A percentile compares a stretch with the other conserved stretches of the same genome.
These are phyloP conservation scores for Metacarcinus magister DNA, from an alignment of 2,888 invertebrate species.

Conservation along the genomic window DNA sequence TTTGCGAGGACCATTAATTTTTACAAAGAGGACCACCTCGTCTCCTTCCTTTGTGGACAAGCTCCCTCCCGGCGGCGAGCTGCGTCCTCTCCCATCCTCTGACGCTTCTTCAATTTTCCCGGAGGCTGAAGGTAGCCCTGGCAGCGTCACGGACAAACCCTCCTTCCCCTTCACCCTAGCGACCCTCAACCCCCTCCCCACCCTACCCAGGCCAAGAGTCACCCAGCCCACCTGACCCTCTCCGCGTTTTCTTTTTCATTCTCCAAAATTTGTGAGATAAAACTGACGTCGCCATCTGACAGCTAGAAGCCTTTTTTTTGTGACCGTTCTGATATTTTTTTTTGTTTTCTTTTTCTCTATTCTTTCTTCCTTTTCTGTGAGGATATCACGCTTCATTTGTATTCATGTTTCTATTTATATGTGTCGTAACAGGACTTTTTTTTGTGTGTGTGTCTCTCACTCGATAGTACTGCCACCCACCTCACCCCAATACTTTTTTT, in stretches of 20 bases:
- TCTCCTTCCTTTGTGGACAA: neutral
- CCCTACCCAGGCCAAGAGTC: neutral
- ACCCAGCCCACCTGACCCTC: neutral
- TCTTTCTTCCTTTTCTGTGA: neutral
- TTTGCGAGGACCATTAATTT: constrained; percentile 9
- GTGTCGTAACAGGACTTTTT: neutral
- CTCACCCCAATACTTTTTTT: neutral
- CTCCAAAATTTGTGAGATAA: neutral
- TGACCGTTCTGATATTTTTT: neutral
- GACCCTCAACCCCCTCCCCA: neutral
- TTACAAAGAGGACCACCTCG: neutral
- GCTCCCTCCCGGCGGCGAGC: neutral
- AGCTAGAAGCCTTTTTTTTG: neutral
- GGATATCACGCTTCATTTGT: neutral
- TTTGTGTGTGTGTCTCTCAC: neutral
- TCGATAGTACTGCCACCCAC: neutral
- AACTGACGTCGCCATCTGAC: constrained; percentile 2
- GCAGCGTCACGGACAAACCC: neutral
- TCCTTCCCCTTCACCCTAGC: neutral
- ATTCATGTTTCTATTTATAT: neutral
- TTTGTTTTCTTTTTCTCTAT: neutral
- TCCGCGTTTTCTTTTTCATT: neutral
- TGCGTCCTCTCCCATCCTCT: neutral
- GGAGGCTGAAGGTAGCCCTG: neutral
- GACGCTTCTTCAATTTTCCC: constrained; percentile 1